Conservation (phyloP, 2,113 vertebrate genomes). For the Chlorocebus sabaeus region DNA sequence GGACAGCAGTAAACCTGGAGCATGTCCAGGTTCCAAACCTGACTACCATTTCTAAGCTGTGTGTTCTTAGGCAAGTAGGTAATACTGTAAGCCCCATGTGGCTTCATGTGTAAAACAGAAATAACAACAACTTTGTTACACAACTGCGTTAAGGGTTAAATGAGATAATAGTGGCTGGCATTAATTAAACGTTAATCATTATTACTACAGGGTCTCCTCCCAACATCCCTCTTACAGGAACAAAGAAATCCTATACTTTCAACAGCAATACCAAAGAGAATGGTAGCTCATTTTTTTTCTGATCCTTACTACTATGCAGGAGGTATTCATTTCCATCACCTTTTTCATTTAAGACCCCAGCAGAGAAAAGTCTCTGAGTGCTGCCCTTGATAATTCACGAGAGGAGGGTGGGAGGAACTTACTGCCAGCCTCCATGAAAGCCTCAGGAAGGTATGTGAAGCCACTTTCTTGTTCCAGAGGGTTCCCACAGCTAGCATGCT, state of each 20-base stretch:
- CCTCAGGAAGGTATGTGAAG: conserved; percentile 95
- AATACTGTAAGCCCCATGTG: neutral
- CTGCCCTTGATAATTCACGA: conserved; percentile 71
- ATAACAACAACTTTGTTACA: neutral
- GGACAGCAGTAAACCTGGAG: neutral
- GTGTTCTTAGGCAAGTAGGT: neutral
- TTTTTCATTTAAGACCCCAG: conserved; percentile 44
- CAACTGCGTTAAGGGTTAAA: neutral
- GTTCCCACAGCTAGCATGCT: conserved; percentile 96
- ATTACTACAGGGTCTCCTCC: neutral
- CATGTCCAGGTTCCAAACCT: neutral
- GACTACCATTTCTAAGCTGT: neutral
- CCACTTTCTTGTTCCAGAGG: conserved; percentile 93
- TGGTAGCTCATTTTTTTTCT: conserved; percentile 1
- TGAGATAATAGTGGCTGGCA: neutral
- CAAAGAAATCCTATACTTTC: neutral
- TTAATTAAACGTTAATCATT: neutral
- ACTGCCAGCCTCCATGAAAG: conserved; percentile 97
- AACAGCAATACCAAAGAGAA: neutral
- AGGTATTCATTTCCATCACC: conserved; percentile 30
- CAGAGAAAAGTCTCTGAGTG: conserved; percentile 59
- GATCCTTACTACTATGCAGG: neutral
- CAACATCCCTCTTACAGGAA: neutral
- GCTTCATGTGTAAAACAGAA: neutral
- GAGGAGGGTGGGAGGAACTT: conserved; percentile 81